These are phyloP conservation scores for Lepisosteus osseus DNA, from an alignment of 2,113 vertebrate species.

Conservation along the genomic window DNA sequence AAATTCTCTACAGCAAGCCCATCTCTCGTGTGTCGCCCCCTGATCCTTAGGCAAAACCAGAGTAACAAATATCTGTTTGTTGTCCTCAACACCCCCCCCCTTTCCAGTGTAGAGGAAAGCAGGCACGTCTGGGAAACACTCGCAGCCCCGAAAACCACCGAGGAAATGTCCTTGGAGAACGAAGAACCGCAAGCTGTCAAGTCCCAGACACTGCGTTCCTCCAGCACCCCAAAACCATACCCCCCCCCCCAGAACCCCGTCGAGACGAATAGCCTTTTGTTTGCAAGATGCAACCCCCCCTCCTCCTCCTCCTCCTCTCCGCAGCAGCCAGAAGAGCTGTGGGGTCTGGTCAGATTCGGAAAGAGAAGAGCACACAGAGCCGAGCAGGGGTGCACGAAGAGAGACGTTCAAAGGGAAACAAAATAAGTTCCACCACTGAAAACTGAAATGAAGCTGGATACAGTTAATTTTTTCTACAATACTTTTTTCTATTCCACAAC, in stretches of 20 bases:
- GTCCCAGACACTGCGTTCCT: constrained; percentile 39
- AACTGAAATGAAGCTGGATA: no score
- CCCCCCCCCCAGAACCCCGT: constrained; percentile 25
- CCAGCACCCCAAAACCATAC: constrained; percentile 30
- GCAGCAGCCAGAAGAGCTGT: constrained; percentile 21
- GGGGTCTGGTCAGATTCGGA: constrained; percentile 11
- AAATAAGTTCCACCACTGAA: neutral
- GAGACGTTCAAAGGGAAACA: constrained; percentile 25
- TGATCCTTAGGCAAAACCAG: neutral
- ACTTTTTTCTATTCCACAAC: no score
- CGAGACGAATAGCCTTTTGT: constrained; percentile 32
- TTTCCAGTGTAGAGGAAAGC: no score
- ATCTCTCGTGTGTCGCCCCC: no score
- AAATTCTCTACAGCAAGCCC: neutral
- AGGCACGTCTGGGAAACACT: neutral
- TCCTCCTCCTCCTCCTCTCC: constrained; percentile 7
- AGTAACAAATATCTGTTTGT: constrained; percentile 10
- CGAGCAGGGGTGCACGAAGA: constrained; percentile 29
- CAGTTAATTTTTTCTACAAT: no score
- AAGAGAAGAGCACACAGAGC: constrained; percentile 30
- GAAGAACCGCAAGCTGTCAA: constrained; percentile 46
- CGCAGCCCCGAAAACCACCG: neutral
- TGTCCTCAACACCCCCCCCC: neutral
- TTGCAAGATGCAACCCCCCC: constrained; percentile 10
- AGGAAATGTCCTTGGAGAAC: neutral